Evolutionary conservation across 2,888 invertebrate genomes (phyloP), one percentile per base, ranked within the genome.

Genomic region (Campaea margaritaria): DNA sequence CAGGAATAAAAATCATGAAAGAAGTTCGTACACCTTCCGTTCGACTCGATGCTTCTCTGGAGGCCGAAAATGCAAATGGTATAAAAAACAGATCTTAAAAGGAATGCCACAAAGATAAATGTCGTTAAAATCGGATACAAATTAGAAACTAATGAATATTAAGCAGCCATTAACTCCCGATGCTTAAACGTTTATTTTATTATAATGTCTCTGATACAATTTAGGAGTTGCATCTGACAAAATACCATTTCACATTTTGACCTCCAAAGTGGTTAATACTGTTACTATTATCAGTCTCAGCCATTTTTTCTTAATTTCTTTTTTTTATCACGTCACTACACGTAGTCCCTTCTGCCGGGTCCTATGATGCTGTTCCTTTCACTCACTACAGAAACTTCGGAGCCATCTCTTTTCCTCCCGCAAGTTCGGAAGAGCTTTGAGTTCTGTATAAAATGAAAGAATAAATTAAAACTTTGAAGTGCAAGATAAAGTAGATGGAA

Each of bases 301-400:
- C 63, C 72, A 71, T 70, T 65, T 64, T 63, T 70, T 61, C 31
- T 70, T 61, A 63, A 67, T 66, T 58, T 60, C 52, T 61, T 48
- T 50, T 55, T 46, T 60, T 64, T 36, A 46, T 57, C 61, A 61
- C 60, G 60, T 63, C 78, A 82, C 79, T 89, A 91, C 72, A 91
- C 91, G 68, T 85, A 90, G 78, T 89, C 91, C 67, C 90, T 83
- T 63, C 89, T 77, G 3, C 91, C 89, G 10, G 79, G 67, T 10
- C 89, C 82, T 54, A 87, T 87, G 59, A 89, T 84, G 75, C 86
- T 88, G 69, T 89, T 89, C 62, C 89, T 81, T 77, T 90, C 89
- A 86, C 91, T 92, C 65, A 90, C 90, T 21, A 91, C 91, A 2
- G 85, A 87, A 39, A 87, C 82, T 78, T 91, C 91, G 0, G 91